Evolutionary conservation across 2,888 invertebrate genomes (phyloP).

Genomic region (Cabera pusaria): DNA sequence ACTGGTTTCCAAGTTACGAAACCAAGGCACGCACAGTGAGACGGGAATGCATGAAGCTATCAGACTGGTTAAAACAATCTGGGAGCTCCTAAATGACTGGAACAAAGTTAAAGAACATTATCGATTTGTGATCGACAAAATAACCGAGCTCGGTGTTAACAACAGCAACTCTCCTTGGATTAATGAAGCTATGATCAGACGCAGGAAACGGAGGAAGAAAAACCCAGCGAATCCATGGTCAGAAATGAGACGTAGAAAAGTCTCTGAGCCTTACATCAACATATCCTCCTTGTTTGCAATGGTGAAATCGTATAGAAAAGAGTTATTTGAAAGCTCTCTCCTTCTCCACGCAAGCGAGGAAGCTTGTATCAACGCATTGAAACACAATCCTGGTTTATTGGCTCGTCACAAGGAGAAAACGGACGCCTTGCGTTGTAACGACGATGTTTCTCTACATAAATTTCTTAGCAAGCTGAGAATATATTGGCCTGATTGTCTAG

Average conservation of each 20-base stretch:
- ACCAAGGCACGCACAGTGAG: slow-evolving; percentile 31
- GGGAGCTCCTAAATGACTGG: slow-evolving; percentile 51
- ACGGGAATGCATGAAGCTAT: slow-evolving; percentile 34
- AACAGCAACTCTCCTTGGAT: slow-evolving; percentile 26
- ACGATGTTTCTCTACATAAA: slow-evolving; percentile 36
- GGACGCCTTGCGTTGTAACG: slow-evolving; percentile 36
- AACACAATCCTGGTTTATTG: slow-evolving; percentile 54
- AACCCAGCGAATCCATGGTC: not conserved
- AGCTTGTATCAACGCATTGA: slow-evolving; percentile 53
- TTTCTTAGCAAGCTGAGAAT: slow-evolving; percentile 52
- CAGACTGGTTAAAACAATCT: slow-evolving; percentile 26
- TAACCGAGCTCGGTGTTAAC: slow-evolving; percentile 42
- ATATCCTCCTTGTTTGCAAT: slow-evolving; percentile 42
- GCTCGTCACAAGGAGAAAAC: slow-evolving; percentile 36
- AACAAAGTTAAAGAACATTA: slow-evolving; percentile 44
- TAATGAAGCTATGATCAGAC: not conserved
- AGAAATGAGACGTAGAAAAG: slow-evolving; percentile 21
- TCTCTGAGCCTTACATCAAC: slow-evolving; percentile 22
- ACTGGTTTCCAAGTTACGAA: slow-evolving; percentile 32
- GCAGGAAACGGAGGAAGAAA: slow-evolving; percentile 4
- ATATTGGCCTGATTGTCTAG: slow-evolving; percentile 51
- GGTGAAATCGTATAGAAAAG: slow-evolving; percentile 54
- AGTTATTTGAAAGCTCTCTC: slow-evolving; percentile 56
- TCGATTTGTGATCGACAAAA: slow-evolving; percentile 43
- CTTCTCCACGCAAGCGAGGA: slow-evolving; percentile 42